Evolutionary conservation across 2,888 invertebrate genomes (phyloP).

Genomic region (Oscheius sp.): DNA sequence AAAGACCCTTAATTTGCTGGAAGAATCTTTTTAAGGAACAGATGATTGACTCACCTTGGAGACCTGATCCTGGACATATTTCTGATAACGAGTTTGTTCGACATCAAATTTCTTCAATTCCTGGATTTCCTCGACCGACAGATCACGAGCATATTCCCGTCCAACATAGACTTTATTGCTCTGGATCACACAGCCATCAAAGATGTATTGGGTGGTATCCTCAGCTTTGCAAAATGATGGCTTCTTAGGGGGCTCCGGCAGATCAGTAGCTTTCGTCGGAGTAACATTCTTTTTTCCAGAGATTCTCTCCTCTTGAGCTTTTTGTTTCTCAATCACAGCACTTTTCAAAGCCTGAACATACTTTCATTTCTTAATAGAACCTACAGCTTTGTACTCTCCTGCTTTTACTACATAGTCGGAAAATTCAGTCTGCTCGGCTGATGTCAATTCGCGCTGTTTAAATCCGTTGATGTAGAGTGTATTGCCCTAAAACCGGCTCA

Average conservation of each 20-base stretch:
- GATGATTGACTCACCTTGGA: slow-evolving; percentile 39
- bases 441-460: slow-evolving; percentile 56
- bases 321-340: slow-evolving; percentile 33
- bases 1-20: slow-evolving; percentile 64
- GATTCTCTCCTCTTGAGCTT: slow-evolving; percentile 22
- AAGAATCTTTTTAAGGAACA: background rate
- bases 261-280: background rate
- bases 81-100: slow-evolving; percentile 59
- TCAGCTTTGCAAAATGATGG: slow-evolving; percentile 67
- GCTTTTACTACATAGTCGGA: slow-evolving; percentile 49
- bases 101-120: slow-evolving; percentile 63
- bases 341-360: slow-evolving; percentile 33
- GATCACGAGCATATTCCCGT: slow-evolving; percentile 63
- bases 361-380: background rate
- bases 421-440: slow-evolving; percentile 55
- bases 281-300: slow-evolving; percentile 25
- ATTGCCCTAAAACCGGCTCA: slow-evolving; percentile 43
- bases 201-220: slow-evolving; percentile 68
- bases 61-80: slow-evolving; percentile 53
- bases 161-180: slow-evolving; percentile 68
- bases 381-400: slow-evolving; percentile 56
- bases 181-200: slow-evolving; percentile 66
- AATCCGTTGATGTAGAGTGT: slow-evolving; percentile 65
- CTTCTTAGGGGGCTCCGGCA: slow-evolving; percentile 51
- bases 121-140: slow-evolving; percentile 54